Conservation (phyloP, 1,140 invertebrate genomes). For the Apis cerana region DNA sequence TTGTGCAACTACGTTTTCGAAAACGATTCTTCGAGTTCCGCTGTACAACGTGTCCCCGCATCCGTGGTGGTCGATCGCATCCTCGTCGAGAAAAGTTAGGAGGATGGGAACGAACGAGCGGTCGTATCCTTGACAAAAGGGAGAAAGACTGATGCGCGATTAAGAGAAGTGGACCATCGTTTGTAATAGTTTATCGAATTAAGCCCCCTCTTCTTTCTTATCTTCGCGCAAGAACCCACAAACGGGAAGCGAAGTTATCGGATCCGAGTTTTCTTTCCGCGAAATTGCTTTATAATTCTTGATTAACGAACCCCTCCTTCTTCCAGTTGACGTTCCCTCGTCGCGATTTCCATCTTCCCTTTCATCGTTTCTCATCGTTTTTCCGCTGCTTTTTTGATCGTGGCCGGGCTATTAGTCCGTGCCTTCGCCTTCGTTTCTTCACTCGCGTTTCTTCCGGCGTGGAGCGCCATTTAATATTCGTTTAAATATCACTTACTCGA, state of each 20-base stretch:
- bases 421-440: constrained; percentile 46
- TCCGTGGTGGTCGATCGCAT: background rate
- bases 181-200: constrained; percentile 65
- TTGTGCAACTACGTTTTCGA: background rate
- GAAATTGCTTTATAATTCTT: constrained; percentile 74
- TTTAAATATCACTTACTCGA: constrained; percentile 54
- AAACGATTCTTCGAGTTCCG: background rate
- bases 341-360: constrained; percentile 30
- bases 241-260: constrained; percentile 35
- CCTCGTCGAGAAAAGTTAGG: constrained; percentile 44
- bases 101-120: constrained; percentile 14
- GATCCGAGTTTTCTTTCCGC: constrained; percentile 62
- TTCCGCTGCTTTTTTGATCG: background rate
- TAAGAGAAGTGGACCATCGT: constrained; percentile 62
- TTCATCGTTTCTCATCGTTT: background rate
- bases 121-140: constrained; percentile 9
- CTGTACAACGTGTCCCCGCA: background rate
- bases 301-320: constrained; percentile 66
- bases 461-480: constrained; percentile 42
- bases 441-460: constrained; percentile 38
- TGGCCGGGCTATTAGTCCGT: background rate
- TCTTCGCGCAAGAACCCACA: constrained; percentile 3
- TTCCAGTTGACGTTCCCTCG: background rate
- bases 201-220: constrained; percentile 1
- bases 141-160: constrained; percentile 65